phyloP scores from a whole-genome alignment of 2,888 invertebrate species.

The Drosophila rubida region DNA sequence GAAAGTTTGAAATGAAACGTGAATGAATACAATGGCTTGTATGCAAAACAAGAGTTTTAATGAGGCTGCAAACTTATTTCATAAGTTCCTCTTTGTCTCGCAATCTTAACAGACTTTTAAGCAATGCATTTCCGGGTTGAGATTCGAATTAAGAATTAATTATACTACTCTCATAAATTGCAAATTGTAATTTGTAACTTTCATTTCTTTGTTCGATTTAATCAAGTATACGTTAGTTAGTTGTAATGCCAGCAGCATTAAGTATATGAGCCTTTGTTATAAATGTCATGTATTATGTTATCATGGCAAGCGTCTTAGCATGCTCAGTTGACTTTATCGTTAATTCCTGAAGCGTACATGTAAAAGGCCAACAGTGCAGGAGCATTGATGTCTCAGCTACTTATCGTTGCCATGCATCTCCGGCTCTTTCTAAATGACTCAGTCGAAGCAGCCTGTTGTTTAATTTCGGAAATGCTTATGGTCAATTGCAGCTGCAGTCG shows the following conservation, averaged over 20 bases:
- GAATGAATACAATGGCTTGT: constrained; percentile 26
- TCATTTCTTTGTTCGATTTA: too few relatives aligned
- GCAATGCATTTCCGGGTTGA: too few relatives aligned
- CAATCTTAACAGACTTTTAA: too few relatives aligned
- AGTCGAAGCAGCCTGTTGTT: constrained; percentile 31
- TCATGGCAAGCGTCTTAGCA: not conserved
- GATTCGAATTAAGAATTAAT: too few relatives aligned
- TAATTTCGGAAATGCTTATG: constrained; percentile 49
- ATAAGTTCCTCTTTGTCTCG: too few relatives aligned
- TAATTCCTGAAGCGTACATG: not conserved
- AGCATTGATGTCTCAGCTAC: not conserved
- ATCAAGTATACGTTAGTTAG: too few relatives aligned
- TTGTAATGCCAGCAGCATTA: too few relatives aligned
- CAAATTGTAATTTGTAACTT: too few relatives aligned
- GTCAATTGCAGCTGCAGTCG: constrained; percentile 19
- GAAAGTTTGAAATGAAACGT: constrained; percentile 35
- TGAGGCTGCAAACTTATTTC: too few relatives aligned
- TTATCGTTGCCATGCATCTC: not conserved
- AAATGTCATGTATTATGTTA: not conserved
- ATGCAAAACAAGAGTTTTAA: too few relatives aligned
- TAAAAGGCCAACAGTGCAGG: constrained; percentile 3
- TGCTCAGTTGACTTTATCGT: not conserved
- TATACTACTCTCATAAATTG: too few relatives aligned
- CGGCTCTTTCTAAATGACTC: not conserved
- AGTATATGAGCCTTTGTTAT: not conserved